Percentiles rank a stretch among this genome's conserved stretches.
Conservation (phyloP, 2,888 invertebrate genomes). For the Hypomecis punctinalis region DNA sequence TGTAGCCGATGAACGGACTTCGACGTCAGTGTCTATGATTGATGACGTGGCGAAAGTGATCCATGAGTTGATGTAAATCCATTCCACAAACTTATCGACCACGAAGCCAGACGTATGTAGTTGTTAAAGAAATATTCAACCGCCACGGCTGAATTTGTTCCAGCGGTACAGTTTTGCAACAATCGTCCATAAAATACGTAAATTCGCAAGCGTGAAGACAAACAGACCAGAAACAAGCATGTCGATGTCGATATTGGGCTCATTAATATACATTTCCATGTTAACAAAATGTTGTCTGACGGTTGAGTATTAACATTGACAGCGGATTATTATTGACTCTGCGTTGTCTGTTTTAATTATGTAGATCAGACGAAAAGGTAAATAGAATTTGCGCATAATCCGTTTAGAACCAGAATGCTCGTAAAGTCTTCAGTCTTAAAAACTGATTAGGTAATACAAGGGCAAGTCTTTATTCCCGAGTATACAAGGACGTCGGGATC, state of each 20-base stretch:
- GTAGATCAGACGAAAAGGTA: constrained; percentile 5
- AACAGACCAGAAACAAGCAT: constrained; percentile 42
- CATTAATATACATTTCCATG: constrained; percentile 38
- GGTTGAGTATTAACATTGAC: constrained; percentile 29
- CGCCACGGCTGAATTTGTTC: constrained; percentile 30
- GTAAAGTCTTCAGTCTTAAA: constrained; percentile 8
- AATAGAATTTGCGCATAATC: constrained; percentile 10
- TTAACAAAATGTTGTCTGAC: constrained; percentile 25
- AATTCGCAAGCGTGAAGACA: constrained; percentile 41
- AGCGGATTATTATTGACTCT: constrained; percentile 14
- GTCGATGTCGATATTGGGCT: constrained; percentile 37
- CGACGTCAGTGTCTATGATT: constrained; percentile 48
- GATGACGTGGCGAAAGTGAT: constrained; percentile 57
- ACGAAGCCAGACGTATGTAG: constrained; percentile 6
- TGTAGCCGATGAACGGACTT: constrained; percentile 25
- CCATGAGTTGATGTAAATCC: constrained; percentile 46
- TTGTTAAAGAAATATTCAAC: constrained; percentile 28
- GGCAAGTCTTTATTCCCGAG: constrained; percentile 33
- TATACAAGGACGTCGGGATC: constrained; percentile 57
- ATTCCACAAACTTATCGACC: constrained; percentile 17
- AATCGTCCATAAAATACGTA: constrained; percentile 34
- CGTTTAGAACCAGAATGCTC: background rate
- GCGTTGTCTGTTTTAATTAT: constrained; percentile 7
- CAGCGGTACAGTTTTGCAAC: constrained; percentile 33
- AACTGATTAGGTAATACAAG: constrained; percentile 27